Evolutionary conservation across 2,113 vertebrate genomes (phyloP), one percentile per base, ranked within the genome.

Genomic region (Eclectus roratus): DNA sequence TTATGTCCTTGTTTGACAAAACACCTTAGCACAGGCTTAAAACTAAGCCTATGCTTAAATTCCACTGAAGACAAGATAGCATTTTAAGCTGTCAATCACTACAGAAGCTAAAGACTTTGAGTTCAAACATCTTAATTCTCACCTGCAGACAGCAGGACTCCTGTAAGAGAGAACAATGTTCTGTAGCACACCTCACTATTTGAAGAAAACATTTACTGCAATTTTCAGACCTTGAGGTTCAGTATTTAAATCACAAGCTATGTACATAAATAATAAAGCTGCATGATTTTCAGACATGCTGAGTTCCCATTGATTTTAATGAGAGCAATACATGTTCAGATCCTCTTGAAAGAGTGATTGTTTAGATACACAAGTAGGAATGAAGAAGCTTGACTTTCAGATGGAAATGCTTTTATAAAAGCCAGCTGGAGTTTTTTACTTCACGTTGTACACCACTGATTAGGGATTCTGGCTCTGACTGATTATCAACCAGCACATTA

Each of bases 301-400:
- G 88, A 74, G 60, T 15, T 90, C 90, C 69, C 39, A 76, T 35
- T 72, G 79, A 52, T 86, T 96, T 93, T 88, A 95, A 92, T 86
- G 50, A 93, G 50, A 77, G 68, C 35, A 64, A 24, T 44, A 74
- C 35, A 3, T 8, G 13, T 44, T 90, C 76, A 85, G 72, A 77
- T 60, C 50, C 55, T 86, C 80, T 85, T 56, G 60, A 95, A 93
- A 76, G 84, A 44, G 60, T 91, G 68, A 55, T 60, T 91, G 50
- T 93, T 93, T 86, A 91, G 80, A 58, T 73, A 91, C 16, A 28
- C 27, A 52, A 53, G 13, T 35, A 86, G 11, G 50, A 90, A 73
- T 52, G 68, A 80, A 88, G 68, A 81, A 81, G 24, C 65, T 52
- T 71, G n/a, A 88, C 76, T 94, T 93, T 46, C 50, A 68, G 69